A percentile compares a stretch with the other conserved stretches of the same genome.
Evolutionary conservation across 2,113 vertebrate species (phyloP).

Genomic region (Climacteris rufus): DNA sequence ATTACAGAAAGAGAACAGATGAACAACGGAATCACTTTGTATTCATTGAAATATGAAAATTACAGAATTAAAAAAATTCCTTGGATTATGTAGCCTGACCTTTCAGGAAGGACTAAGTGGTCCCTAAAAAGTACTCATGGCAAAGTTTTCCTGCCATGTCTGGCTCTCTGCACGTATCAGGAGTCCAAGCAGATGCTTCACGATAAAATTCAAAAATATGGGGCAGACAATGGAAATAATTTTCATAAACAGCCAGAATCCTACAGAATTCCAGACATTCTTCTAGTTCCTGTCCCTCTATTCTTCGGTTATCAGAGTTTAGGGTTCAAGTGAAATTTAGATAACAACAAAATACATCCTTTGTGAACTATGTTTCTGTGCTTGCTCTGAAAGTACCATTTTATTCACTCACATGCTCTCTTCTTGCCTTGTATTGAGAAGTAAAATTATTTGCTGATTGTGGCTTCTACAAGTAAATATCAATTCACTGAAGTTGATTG

Average conservation of each 20-base stretch:
- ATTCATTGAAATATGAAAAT: neutral
- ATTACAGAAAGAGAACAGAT: neutral
- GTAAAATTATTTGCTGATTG: neutral
- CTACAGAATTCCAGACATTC: neutral
- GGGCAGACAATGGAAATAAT: neutral
- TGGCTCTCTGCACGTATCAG: neutral
- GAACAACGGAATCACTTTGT: neutral
- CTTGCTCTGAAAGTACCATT: neutral
- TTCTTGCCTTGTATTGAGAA: neutral
- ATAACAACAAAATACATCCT: neutral
- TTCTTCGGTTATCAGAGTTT: neutral
- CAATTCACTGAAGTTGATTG: neutral
- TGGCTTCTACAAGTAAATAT: neutral
- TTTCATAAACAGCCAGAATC: neutral
- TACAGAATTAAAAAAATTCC: neutral
- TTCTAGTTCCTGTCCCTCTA: neutral
- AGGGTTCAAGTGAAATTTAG: neutral
- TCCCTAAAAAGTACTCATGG: neutral
- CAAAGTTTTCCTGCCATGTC: neutral
- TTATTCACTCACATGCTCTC: accelerated
- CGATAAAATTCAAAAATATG: neutral
- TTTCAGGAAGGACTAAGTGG: neutral
- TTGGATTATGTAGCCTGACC: neutral
- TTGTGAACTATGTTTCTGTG: neutral
- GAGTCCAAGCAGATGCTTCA: neutral